A percentile compares a stretch with the other conserved stretches of the same genome.
Evolutionary conservation across 2,888 invertebrate species (phyloP).

Genomic region (Apeira syringaria): DNA sequence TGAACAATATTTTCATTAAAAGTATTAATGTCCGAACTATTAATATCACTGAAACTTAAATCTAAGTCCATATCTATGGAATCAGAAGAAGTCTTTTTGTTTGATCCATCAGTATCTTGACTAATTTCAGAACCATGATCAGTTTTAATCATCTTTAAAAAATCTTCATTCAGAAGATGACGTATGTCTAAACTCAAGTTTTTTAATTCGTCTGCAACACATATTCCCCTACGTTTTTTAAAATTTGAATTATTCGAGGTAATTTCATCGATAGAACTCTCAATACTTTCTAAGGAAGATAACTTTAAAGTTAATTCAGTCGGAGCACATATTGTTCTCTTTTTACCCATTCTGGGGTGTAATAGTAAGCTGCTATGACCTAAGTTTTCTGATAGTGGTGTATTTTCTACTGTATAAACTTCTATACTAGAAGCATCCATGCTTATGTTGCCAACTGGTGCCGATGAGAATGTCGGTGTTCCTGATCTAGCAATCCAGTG

Average conservation of each 20-base stretch:
- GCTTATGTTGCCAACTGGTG: slow-evolving; percentile 68
- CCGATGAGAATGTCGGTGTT: slow-evolving; percentile 75
- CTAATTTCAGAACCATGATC: slow-evolving; percentile 71
- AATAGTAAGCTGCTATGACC: slow-evolving; percentile 29
- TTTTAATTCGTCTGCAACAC: slow-evolving; percentile 77
- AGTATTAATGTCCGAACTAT: slow-evolving; percentile 80
- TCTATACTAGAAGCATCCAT: slow-evolving; percentile 73
- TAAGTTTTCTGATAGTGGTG: slow-evolving; percentile 59
- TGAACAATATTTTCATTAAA: slow-evolving; percentile 82
- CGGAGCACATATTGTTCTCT: slow-evolving; percentile 73
- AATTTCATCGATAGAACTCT: slow-evolving; percentile 75
- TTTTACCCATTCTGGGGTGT: slow-evolving; percentile 53
- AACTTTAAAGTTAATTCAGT: slow-evolving; percentile 74
- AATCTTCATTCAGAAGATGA: slow-evolving; percentile 60
- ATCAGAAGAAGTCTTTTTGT: slow-evolving; percentile 79
- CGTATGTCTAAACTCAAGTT: slow-evolving; percentile 61
- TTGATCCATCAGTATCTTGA: slow-evolving; percentile 73
- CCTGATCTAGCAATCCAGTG: slow-evolving; percentile 80
- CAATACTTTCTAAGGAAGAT: slow-evolving; percentile 64
- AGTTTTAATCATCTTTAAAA: slow-evolving; percentile 65
- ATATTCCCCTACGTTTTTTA: slow-evolving; percentile 83
- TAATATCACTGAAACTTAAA: slow-evolving; percentile 81
- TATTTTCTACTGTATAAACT: slow-evolving; percentile 76
- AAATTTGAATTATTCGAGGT: slow-evolving; percentile 68
- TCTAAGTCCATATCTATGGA: slow-evolving; percentile 81